Base-by-base conservation (phyloP, 2,888 invertebrate species). In the Liodrosophila aerea region DNA sequence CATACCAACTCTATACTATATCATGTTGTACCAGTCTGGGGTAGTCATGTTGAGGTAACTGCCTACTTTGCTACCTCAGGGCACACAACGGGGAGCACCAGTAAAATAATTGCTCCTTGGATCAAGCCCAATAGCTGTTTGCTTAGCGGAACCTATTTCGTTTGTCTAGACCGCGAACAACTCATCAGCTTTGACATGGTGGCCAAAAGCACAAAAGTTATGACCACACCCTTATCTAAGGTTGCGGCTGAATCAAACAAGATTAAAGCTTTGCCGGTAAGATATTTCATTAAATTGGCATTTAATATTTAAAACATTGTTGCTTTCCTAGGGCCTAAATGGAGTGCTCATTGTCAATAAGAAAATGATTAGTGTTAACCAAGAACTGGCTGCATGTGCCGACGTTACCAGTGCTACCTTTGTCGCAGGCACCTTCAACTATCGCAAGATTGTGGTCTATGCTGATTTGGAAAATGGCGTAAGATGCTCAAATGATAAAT, bases 1-100 rank as follows among this genome's bases (percentile, higher is more conserved):
- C 91, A 93, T 53, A 90, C 92, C 47, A 91, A 92, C 47, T 91
- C 92, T 7, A 87, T 92, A 80, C 87, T 95, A 9, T 91, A 93
- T 27, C 93, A 94, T 84, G 90, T 94, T 70, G 87, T 93, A 41
- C 93, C 93, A 0, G 90, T 92, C 5, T 91, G 92, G 72, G 91
- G 92, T 0, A 93, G 93, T 0, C 93, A 94, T 74, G 87, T 94
- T 4, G 94, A 94, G 82, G 91, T 94, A 9, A 92, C 93, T 0
- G 91, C 91, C 69, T 94, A 94, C 78, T 91, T 93, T 74, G 87
- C 93, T 1, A 89, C 92, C 54, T 92, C 92, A 1, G 94, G 94
- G 1, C 92, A 92, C 56, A 70, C 85, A 27, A 92, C 66, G 1
- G 77, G 71, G 43, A 92, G 92, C 11, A 91, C 92, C 4, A 92